Base-by-base conservation (phyloP, 2,113 vertebrate species). In the Daphoenositta chrysoptera region DNA sequence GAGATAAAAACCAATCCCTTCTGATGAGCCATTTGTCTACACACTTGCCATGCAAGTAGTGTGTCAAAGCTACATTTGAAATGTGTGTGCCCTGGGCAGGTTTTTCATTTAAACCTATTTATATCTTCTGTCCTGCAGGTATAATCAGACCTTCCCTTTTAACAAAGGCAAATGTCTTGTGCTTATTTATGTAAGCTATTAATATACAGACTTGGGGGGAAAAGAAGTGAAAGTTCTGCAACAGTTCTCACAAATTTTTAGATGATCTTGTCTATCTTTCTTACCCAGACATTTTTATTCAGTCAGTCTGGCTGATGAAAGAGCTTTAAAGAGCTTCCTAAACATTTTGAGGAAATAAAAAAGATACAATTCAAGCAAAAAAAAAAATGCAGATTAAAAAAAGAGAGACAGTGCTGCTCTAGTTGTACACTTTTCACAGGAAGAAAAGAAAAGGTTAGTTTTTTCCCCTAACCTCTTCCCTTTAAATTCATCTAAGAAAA, bases 391-490 rank as follows among this genome's bases (percentile, higher is more conserved):
- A 68, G 8, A 64, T 68, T 66, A 51, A 75, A 72, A 89, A 33
- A 37, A 65, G 18, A 73, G 45, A 80, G 10, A 40, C 2, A 11
- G 15, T 20, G 30, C n/a, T 51, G 37, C 37, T 92, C 69, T 45
- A 75, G 37, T 51, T 16, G 14, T 40, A 48, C 10, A 54, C 23
- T 81, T 71, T 64, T 68, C 31, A 84, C 3, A 60, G 51, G 20
- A 94, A 47, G 5, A 78, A 66, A 35, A 33, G n/a, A 54, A 44
- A 7, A 35, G 3, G 2, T 15, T 4, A 0, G 0, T 15, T 79
- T 57, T 68, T 75, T 73, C 12, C 7, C 3, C 21, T 31, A 71
- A 76, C 3, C 5, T 76, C n/a, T 53, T 80, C 28, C 27, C 6
- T 60, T 44, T 28, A 72, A 95, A 68, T 18, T 68, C 8, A 48